phyloP scores from a whole-genome alignment of 2,113 vertebrate species.

The Crotophaga sulcirostris region DNA sequence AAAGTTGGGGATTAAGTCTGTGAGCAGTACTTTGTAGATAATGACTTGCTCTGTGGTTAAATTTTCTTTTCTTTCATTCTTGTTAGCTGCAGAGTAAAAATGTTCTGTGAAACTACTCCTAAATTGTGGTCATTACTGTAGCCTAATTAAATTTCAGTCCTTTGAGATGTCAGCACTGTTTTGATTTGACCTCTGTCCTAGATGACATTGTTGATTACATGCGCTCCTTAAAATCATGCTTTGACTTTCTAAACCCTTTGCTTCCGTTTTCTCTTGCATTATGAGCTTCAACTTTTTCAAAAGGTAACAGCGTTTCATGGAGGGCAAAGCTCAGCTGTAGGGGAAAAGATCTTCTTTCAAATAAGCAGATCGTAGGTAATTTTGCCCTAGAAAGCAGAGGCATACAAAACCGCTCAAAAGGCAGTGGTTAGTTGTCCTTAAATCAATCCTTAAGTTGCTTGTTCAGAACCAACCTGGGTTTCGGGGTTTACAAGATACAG shows the following conservation, averaged over 20 bases:
- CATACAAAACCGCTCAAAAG: not conserved
- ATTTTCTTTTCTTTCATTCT: not conserved
- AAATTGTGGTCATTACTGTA: not conserved
- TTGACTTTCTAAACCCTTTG: constrained; percentile 1
- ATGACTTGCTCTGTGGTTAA: not conserved
- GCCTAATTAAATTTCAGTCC: constrained; percentile 9
- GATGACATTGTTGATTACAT: not conserved
- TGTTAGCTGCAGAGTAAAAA: not conserved
- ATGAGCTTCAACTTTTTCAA: not conserved
- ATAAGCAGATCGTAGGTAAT: not conserved
- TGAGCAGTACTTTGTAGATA: not conserved
- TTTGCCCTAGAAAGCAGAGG: not conserved
- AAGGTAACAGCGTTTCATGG: not conserved
- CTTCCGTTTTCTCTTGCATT: not conserved
- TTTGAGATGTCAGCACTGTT: not conserved
- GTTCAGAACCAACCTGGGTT: not conserved
- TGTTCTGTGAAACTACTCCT: not conserved
- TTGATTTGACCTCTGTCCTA: not conserved
- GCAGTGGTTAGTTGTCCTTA: not conserved
- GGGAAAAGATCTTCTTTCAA: not conserved
- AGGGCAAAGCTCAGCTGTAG: not conserved
- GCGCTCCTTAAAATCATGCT: constrained; percentile 1
- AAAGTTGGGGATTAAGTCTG: not conserved
- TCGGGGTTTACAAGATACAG: not conserved
- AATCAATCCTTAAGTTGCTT: not conserved